Percentiles rank a stretch among this genome's conserved stretches.
These are phyloP conservation scores for Cerastis rubricosa DNA, from an alignment of 2,888 invertebrate genomes.

Conservation along the genomic window DNA sequence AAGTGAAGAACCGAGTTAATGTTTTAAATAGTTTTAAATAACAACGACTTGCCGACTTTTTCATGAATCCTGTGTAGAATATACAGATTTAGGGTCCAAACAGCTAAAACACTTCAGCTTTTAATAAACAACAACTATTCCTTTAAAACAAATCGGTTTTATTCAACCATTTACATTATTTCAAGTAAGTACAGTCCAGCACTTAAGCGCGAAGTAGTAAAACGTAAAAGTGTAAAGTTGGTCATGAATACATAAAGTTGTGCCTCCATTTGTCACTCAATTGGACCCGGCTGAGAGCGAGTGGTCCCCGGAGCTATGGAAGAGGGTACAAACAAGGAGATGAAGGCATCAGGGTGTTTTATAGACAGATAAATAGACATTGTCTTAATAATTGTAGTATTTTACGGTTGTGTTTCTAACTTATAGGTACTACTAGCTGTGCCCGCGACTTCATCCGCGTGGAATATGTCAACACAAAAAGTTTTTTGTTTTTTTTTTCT, in stretches of 20 bases:
- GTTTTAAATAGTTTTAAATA: neutral
- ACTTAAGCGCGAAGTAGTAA: slow-evolving; percentile 48
- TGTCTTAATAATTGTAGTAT: slow-evolving; percentile 26
- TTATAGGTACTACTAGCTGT: neutral
- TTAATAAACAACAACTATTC: neutral
- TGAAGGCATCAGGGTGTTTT: slow-evolving; percentile 19
- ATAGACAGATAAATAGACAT: slow-evolving; percentile 20
- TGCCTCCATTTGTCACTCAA: slow-evolving; percentile 59
- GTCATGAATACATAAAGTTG: slow-evolving; percentile 61
- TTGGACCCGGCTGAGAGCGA: slow-evolving; percentile 56
- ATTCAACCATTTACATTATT: slow-evolving; percentile 33
- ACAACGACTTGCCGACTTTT: no score
- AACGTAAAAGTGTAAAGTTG: slow-evolving; percentile 56
- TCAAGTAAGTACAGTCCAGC: slow-evolving; percentile 35
- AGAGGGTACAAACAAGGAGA: slow-evolving; percentile 19
- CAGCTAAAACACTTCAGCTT: neutral
- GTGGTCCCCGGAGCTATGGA: slow-evolving; percentile 42
- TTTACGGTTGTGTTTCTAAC: neutral
- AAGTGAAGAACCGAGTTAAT: no score
- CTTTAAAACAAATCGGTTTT: slow-evolving; percentile 22
- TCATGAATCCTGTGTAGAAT: neutral
- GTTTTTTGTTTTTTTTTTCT: no score
- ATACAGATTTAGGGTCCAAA: neutral
- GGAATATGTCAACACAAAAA: no score
- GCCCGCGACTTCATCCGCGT: no score